Evolutionary conservation across 2,888 invertebrate genomes (phyloP).

Genomic region (Ochlodes sylvanus): DNA sequence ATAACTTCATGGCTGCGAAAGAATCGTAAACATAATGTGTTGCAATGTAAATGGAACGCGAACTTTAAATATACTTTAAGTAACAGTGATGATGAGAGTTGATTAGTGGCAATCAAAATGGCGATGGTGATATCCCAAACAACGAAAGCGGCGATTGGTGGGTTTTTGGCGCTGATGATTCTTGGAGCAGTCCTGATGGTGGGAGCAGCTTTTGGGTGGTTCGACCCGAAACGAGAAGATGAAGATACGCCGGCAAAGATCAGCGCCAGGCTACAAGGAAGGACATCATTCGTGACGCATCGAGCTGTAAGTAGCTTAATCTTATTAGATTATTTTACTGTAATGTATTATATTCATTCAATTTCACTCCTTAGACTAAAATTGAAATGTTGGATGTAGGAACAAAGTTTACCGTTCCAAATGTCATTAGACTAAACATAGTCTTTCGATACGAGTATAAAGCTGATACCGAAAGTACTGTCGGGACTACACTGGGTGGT

Average conservation of each 20-base stretch:
- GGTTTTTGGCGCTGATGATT: constrained; percentile 77
- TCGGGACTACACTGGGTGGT: background rate
- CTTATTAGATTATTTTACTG: no score
- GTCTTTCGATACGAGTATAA: no score
- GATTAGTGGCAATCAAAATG: constrained; percentile 71
- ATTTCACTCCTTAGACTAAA: no score
- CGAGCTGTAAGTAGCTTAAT: constrained; percentile 68
- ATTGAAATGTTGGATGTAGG: no score
- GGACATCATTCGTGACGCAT: constrained; percentile 79
- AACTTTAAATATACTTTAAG: constrained; percentile 19
- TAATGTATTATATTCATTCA: no score
- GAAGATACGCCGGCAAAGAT: constrained; percentile 78
- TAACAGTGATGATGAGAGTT: constrained; percentile 45
- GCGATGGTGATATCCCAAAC: constrained; percentile 82
- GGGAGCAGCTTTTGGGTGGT: constrained; percentile 79
- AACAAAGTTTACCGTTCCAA: no score
- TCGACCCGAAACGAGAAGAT: constrained; percentile 75
- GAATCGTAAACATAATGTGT: constrained; percentile 32
- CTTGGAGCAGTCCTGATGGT: constrained; percentile 77
- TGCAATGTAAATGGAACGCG: constrained; percentile 11
- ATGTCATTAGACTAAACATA: no score
- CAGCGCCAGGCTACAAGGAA: constrained; percentile 75
- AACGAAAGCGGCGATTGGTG: constrained; percentile 79
- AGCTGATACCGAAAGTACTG: no score
- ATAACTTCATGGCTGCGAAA: constrained; percentile 24